Evolutionary conservation across 1,140 invertebrate genomes (phyloP), one percentile per base, ranked within the genome.

Genomic region (Copidosoma floridanum): DNA sequence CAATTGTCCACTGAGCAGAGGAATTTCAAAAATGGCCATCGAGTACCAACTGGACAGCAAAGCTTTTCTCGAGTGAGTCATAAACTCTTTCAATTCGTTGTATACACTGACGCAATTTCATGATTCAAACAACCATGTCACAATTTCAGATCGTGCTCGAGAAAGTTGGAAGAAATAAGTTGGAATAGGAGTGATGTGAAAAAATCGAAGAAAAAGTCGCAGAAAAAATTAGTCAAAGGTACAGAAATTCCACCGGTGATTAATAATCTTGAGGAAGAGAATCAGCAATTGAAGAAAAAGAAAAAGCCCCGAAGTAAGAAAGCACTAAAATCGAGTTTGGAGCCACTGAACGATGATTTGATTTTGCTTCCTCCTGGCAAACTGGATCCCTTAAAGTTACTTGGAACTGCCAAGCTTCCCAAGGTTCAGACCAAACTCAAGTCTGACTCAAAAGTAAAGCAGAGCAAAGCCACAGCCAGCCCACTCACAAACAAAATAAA

Each of bases 1-100:
- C 18, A 56, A 62, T 46, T 51, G 46, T 53, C 84, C 86, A 35
- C 59, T 87, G 12, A 85, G 84, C 18, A 86, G 85, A 85, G 84
- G 84, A 6, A 75, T 83, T 41, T 83, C 83, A 4, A 83, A 76
- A 65, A 78, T 84, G 64, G 79, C 82, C 6, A 78, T 80, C 68
- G 80, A 77, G 16, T 82, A 81, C 64, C 82, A 81, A 65, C 81
- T 78, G 21, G 79, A 84, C 51, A 83, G 76, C 65, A 82, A 85
- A 70, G 77, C 76, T 20, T 73, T 84, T 44, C 67, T 83, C 2
- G 81, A 79, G 83, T 84, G 66, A 65, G 64, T 58, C 6, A 8
- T 32, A 12, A 53, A 46, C 14, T 58, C 61, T 57, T 23, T 43
- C n/a, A 32, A 32, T 12, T 32, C 29, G 29, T 12, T 32, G n/a